Evolutionary conservation across 2,113 vertebrate species (phyloP).

Genomic region (Phalacrocorax pelagicus): DNA sequence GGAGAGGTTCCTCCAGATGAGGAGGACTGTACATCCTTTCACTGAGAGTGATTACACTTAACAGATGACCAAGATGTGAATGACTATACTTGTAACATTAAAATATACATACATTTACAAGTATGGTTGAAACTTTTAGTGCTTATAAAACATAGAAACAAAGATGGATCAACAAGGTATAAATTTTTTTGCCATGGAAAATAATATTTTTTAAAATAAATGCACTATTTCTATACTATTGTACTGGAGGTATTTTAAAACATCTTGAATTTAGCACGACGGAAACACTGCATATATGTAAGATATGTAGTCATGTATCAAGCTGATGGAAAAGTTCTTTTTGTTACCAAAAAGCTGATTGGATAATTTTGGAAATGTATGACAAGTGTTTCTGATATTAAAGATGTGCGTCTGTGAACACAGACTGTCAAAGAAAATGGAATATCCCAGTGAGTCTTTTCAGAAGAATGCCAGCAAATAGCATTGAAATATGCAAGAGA

Average conservation of each 20-base stretch:
- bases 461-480: not conserved
- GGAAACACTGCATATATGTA: not conserved
- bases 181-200: not conserved
- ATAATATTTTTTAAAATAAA: not conserved
- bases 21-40: not conserved
- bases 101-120: not conserved
- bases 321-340: not conserved
- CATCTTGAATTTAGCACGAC: not conserved
- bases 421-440: not conserved
- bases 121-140: not conserved
- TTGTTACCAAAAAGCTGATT: not conserved
- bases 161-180: not conserved
- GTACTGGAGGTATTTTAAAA: not conserved
- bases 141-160: not conserved
- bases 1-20: not conserved
- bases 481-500: not conserved
- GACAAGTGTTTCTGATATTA: not conserved
- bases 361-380: not conserved
- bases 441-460: not conserved
- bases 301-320: not conserved
- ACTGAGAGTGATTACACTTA: not conserved
- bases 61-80: not conserved
- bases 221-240: not conserved
- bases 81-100: not conserved
- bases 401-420: slow-evolving; percentile 1